Evolutionary conservation across 2,888 invertebrate species (phyloP), one percentile per base, ranked within the genome.

Genomic region (Tetropium fuscum): DNA sequence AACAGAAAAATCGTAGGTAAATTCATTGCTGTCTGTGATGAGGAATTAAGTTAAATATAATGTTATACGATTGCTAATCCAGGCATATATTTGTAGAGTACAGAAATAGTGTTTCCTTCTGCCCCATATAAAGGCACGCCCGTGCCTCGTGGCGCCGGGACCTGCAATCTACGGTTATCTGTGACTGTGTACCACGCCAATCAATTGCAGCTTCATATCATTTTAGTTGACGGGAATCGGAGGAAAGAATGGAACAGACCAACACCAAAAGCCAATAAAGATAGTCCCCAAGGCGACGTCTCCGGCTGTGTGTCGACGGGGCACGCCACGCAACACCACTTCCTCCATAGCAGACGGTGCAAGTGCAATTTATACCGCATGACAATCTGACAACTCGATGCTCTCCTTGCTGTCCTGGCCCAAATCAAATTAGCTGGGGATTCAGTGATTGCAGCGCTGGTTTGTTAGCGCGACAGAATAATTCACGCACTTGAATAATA

Each of bases 221-320:
- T 36, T 13, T 48, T 36, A 48, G 13, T 36, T 48, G 48, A 53
- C 53, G 25, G 32, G 43, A 18, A 34, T 22, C 43, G 53, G 32
- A 53, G 19, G 44, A 43, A 30, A 43, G 41, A 53, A 53, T 32
- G 27, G 44, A 18, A 25, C 43, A 43, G 60, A 58, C 53, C 53
- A 57, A 60, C 53, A 53, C 51, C 49, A 44, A 58, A 66, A 53
- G 45, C 51, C 53, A 53, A 53, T 53, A 53, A 53, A 53, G 53
- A 53, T 41, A 43, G 32, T 34, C 43, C 53, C 44, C 10, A 11
- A 30, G 53, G 53, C 41, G 53, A 62, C 27, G 15, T 44, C 44
- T 27, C 15, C 44, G 20, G 11, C 27, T n/a, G 41, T 19, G 11
- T 41, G 41, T 40, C 40, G 40, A 20, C 40, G 40, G 20, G 16